Percentiles rank a stretch among this genome's conserved stretches.
Evolutionary conservation across 23 tunicate genomes (phyloP).

Genomic region (Ascidia mentula): DNA sequence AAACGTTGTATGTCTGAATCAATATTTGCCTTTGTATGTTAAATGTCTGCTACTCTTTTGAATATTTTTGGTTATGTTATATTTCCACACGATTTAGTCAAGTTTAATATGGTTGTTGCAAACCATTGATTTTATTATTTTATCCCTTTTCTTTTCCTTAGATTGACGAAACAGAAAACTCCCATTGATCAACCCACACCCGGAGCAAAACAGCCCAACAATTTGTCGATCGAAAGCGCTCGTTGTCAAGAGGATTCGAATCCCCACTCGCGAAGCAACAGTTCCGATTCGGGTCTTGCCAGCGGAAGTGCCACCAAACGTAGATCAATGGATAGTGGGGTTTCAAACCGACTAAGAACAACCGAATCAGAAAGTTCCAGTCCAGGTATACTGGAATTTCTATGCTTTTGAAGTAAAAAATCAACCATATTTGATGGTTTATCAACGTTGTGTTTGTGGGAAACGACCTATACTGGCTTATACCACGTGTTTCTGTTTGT

Average conservation of each 20-base stretch:
- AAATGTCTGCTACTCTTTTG: no score
- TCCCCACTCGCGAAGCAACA: conserved; percentile 27
- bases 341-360: conserved; percentile 31
- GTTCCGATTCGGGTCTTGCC: conserved; percentile 46
- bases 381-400: conserved; percentile 31
- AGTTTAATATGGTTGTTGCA: no score
- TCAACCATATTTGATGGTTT: not conserved
- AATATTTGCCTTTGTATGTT: no score
- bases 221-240: not conserved
- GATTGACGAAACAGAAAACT: not conserved
- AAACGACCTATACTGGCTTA: no score
- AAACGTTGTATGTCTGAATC: no score
- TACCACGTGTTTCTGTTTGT: no score
- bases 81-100: no score
- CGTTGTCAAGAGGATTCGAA: conserved; percentile 6
- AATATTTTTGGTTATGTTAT: no score
- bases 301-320: conserved; percentile 43
- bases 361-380: conserved; percentile 68
- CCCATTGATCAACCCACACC: not conserved
- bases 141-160: no score
- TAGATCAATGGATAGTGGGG: conserved; percentile 68
- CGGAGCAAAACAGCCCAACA: not conserved
- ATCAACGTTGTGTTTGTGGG: not conserved
- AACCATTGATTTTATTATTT: no score
- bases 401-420: no score